Percentiles rank a stretch among this genome's conserved stretches.
Evolutionary conservation across 1,140 invertebrate species (phyloP).

Genomic region (Plodia interpunctella): DNA sequence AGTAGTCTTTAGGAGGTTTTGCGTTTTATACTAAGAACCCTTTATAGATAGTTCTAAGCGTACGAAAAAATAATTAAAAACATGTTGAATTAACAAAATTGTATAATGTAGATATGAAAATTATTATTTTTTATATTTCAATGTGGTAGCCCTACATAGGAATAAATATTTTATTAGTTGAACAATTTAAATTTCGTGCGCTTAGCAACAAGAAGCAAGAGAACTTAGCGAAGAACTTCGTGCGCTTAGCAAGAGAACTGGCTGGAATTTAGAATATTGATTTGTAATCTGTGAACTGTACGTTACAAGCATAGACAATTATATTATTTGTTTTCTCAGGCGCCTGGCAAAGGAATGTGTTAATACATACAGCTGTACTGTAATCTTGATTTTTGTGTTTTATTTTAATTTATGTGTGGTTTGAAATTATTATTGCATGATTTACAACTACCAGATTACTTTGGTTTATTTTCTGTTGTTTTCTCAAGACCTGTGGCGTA

Average conservation of each 20-base stretch:
- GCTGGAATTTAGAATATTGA: neutral
- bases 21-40: too few species aligned
- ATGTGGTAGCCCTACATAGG: neutral
- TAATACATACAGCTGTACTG: neutral
- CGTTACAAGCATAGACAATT: neutral
- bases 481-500: too few species aligned
- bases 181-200: neutral
- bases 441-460: too few species aligned
- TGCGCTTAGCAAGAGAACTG: neutral
- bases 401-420: too few species aligned
- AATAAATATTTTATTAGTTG: too few species aligned
- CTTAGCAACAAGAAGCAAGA: neutral
- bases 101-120: too few species aligned
- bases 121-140: neutral
- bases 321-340: neutral
- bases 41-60: too few species aligned
- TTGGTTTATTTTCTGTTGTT: too few species aligned
- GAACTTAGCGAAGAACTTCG: neutral
- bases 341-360: neutral
- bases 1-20: too few species aligned
- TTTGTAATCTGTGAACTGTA: neutral
- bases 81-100: too few species aligned
- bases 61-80: too few species aligned
- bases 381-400: neutral
- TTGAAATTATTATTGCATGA: too few species aligned